Conservation (phyloP, 1,140 invertebrate genomes). For the Drosophila kurseongensis region DNA sequence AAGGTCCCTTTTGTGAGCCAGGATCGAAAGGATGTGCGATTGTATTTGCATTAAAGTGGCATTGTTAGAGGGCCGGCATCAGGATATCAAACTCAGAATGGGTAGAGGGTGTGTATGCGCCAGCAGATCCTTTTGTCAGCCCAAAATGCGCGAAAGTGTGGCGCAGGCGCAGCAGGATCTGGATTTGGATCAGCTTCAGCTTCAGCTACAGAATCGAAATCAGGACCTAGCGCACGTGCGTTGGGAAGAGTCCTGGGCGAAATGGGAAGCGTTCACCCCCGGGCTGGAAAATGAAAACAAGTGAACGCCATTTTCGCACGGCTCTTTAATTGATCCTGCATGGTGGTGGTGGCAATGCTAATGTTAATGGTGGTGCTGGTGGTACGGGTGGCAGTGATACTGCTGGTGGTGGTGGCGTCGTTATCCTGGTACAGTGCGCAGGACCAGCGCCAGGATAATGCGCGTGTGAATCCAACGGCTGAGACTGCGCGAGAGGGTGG, state of each 20-base stretch:
- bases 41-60: constrained; percentile 80
- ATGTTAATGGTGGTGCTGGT: constrained; percentile 32
- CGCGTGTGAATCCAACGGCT: constrained; percentile 74
- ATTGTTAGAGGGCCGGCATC: constrained; percentile 73
- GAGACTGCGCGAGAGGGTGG: constrained; percentile 58
- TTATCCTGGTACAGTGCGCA: constrained; percentile 71
- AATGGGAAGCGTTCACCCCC: constrained; percentile 40
- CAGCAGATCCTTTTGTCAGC: constrained; percentile 63
- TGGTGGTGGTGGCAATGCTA: constrained; percentile 48
- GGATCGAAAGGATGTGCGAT: constrained; percentile 70
- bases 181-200: constrained; percentile 4
- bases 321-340: constrained; percentile 64
- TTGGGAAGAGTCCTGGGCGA: constrained; percentile 36
- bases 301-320: constrained; percentile 76
- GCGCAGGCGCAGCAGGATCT: constrained; percentile 59
- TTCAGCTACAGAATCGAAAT: constrained; percentile 6
- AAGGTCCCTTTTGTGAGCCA: constrained; percentile 52
- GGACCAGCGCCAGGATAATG: constrained; percentile 60
- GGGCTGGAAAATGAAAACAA: constrained; percentile 70
- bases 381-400: constrained; percentile 17
- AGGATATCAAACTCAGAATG: constrained; percentile 57
- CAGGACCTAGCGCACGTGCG: constrained; percentile 63
- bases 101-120: constrained; percentile 71
- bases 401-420: constrained; percentile 26
- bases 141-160: constrained; percentile 76